A percentile compares a stretch with the other conserved stretches of the same genome.
Conservation (phyloP, 2,113 vertebrate species). For the Rhinichthys klamathensis region DNA sequence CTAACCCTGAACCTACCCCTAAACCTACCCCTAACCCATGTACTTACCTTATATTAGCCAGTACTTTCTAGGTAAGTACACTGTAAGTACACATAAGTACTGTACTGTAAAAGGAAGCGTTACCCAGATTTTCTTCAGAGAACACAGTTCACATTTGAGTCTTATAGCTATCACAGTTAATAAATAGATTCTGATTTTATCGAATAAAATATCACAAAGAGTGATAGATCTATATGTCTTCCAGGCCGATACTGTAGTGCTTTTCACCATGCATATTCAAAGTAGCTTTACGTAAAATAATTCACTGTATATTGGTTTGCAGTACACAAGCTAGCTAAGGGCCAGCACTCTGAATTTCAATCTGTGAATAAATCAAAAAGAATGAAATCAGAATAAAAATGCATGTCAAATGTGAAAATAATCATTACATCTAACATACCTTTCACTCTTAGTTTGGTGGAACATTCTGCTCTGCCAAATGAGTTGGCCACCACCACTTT, state of each 20-base stretch:
- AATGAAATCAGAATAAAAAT: background rate
- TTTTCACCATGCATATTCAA: background rate
- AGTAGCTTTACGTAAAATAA: background rate
- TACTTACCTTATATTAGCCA: too few species aligned
- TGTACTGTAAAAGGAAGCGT: too few species aligned
- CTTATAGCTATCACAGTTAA: background rate
- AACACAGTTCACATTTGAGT: background rate
- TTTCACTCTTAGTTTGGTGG: constrained; percentile 77
- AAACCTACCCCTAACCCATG: too few species aligned
- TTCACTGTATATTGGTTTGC: background rate
- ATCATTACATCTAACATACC: constrained; percentile 67
- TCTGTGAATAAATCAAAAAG: background rate
- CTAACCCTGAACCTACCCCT: too few species aligned
- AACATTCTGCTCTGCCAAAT: constrained; percentile 78
- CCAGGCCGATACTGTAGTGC: background rate
- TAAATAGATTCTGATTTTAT: background rate
- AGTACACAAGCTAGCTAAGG: background rate
- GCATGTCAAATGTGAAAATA: background rate
- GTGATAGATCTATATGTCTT: background rate
- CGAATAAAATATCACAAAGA: background rate
- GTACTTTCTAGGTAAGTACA: too few species aligned
- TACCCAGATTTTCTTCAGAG: too few species aligned
- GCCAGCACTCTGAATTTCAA: background rate
- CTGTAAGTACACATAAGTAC: too few species aligned
- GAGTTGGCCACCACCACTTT: constrained; percentile 81